A percentile compares a stretch with the other conserved stretches of the same genome.
Evolutionary conservation across 1,140 invertebrate species (phyloP).

Genomic region (Pemphigus obesinymphae): DNA sequence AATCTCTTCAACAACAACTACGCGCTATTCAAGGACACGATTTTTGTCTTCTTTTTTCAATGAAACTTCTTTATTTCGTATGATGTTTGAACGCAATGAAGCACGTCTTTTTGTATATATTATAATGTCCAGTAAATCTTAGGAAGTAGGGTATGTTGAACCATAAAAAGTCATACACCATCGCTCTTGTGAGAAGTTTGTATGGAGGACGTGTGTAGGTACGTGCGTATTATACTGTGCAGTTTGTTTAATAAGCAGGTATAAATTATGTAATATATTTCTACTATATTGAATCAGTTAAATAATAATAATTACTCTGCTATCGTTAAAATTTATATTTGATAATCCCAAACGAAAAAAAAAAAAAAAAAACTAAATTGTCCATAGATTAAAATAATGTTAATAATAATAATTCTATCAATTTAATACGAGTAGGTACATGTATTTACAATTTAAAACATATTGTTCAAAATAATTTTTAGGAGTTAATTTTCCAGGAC

Average conservation of each 20-base stretch:
- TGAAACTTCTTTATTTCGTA: constrained; percentile 10
- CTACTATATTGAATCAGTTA: too few species aligned
- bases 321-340: too few species aligned
- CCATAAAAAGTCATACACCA: constrained; percentile 28
- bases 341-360: too few species aligned
- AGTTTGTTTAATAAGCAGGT: neutral
- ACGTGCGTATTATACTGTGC: neutral
- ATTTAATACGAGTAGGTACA: too few species aligned
- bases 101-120: neutral
- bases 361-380: too few species aligned
- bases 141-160: neutral
- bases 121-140: neutral
- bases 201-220: neutral
- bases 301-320: too few species aligned
- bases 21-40: neutral
- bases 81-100: constrained; percentile 4
- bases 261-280: too few species aligned
- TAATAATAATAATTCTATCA: too few species aligned
- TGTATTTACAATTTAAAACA: too few species aligned
- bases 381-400: too few species aligned
- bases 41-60: neutral
- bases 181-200: constrained; percentile 15
- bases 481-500: too few species aligned
- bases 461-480: too few species aligned
- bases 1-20: neutral